These are phyloP conservation scores for Papilio dardanus DNA, from an alignment of 1,140 invertebrate species.

Conservation along the genomic window DNA sequence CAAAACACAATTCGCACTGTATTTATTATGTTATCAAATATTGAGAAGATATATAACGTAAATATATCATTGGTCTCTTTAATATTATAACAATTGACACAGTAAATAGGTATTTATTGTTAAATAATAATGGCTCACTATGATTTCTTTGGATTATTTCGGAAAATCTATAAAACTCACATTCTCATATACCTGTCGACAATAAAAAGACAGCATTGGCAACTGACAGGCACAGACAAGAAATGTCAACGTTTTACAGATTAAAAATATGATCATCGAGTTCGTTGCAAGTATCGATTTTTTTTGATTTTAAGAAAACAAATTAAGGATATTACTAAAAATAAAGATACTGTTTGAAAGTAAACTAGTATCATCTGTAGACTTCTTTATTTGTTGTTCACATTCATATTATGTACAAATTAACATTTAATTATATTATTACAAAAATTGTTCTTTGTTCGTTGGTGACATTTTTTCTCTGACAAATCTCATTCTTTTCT, in stretches of 20 bases:
- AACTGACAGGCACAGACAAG: slow-evolving; percentile 53
- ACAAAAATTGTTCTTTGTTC: no score
- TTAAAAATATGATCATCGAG: not conserved
- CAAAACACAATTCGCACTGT: slow-evolving; percentile 33
- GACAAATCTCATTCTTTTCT: no score
- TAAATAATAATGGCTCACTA: slow-evolving; percentile 43
- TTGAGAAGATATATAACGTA: not conserved
- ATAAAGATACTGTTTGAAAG: not conserved
- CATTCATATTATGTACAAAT: no score
- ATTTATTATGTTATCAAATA: slow-evolving; percentile 25
- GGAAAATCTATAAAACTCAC: slow-evolving; percentile 72
- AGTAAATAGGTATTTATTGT: slow-evolving; percentile 19
- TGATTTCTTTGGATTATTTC: slow-evolving; percentile 72
- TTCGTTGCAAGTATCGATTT: not conserved
- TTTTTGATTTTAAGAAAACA: not conserved
- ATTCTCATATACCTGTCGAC: slow-evolving; percentile 74
- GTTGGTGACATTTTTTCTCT: no score
- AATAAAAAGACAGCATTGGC: slow-evolving; percentile 64
- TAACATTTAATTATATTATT: no score
- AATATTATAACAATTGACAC: slow-evolving; percentile 31
- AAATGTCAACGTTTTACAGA: slow-evolving; percentile 24
- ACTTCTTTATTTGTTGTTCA: no score
- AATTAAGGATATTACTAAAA: not conserved
- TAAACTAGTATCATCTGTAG: no score
- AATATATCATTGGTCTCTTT: not conserved